Evolutionary conservation across 1,140 invertebrate species (phyloP).

Genomic region (Rhagoletis pomonella): DNA sequence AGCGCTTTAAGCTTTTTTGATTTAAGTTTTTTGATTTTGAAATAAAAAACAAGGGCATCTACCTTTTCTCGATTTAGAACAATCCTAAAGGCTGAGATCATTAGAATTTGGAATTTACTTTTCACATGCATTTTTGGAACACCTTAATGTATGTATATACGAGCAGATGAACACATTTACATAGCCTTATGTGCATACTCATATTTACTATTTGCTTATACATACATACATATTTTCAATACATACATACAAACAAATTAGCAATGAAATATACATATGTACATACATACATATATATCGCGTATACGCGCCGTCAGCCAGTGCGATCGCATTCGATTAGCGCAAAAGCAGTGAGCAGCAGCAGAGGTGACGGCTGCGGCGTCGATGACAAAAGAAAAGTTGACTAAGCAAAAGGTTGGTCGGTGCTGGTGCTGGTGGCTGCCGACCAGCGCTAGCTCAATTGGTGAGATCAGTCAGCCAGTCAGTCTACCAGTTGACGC

Average conservation of each 20-base stretch:
- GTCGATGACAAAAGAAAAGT: neutral
- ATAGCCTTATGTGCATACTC: neutral
- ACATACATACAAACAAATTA: neutral
- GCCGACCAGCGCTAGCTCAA: neutral
- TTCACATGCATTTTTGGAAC: no score
- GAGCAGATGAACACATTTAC: neutral
- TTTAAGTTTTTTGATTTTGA: no score
- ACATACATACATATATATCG: neutral
- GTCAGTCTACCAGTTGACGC: neutral
- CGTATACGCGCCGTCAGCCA: conserved; percentile 9
- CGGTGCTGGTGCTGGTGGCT: neutral
- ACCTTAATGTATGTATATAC: neutral
- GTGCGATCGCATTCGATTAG: conserved; percentile 35
- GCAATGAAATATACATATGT: neutral
- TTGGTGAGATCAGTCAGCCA: conserved; percentile 1
- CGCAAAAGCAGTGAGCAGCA: conserved; percentile 2
- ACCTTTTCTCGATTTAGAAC: no score
- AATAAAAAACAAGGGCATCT: no score
- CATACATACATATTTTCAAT: neutral
- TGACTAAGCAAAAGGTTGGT: conserved; percentile 23
- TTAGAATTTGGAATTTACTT: no score
- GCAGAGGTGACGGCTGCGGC: neutral
- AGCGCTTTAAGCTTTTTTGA: no score
- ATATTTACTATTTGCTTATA: neutral
- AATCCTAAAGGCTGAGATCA: no score